Conservation (phyloP, 2,888 invertebrate genomes). For the Catotricha subobsoleta region DNA sequence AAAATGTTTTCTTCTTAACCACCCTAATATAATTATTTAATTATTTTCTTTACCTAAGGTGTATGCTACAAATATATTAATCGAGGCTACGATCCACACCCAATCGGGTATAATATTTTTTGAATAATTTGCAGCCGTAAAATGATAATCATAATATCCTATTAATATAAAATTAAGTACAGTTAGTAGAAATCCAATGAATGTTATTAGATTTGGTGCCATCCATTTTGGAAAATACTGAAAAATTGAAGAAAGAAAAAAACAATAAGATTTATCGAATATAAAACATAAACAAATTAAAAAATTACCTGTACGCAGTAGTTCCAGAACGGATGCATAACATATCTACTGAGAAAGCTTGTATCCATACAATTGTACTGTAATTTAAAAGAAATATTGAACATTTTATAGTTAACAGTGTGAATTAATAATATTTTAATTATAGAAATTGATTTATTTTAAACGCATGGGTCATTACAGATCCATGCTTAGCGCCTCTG, state of each 20-base stretch:
- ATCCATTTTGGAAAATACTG: slow-evolving; percentile 93
- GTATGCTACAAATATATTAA: slow-evolving; percentile 90
- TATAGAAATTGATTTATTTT: too few relatives aligned
- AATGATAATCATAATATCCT: slow-evolving; percentile 76
- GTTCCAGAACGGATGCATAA: slow-evolving; percentile 99
- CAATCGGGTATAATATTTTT: slow-evolving; percentile 58
- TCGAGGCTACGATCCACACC: slow-evolving; percentile 76
- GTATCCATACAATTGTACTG: slow-evolving; percentile 68
- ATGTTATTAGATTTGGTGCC: slow-evolving; percentile 93
- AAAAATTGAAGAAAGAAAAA: slow-evolving; percentile 6
- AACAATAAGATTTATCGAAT: not conserved
- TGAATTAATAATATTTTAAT: too few relatives aligned
- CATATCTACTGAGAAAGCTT: slow-evolving; percentile 88
- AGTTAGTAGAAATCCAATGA: slow-evolving; percentile 85
- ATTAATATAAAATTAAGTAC: slow-evolving; percentile 74
- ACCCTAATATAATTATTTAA: not conserved
- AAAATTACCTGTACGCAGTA: slow-evolving; percentile 72
- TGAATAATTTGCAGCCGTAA: slow-evolving; percentile 60
- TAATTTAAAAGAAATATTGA: slow-evolving; percentile 70
- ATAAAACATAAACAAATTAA: slow-evolving; percentile 9
- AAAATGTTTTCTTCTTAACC: not conserved
- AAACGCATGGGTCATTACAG: too few relatives aligned
- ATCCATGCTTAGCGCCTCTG: too few relatives aligned
- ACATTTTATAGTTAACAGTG: too few relatives aligned
- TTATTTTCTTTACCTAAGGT: slow-evolving; percentile 52